These are phyloP conservation scores for Rhagoletis zephyria DNA, from an alignment of 1,140 invertebrate genomes.

Conservation along the genomic window DNA sequence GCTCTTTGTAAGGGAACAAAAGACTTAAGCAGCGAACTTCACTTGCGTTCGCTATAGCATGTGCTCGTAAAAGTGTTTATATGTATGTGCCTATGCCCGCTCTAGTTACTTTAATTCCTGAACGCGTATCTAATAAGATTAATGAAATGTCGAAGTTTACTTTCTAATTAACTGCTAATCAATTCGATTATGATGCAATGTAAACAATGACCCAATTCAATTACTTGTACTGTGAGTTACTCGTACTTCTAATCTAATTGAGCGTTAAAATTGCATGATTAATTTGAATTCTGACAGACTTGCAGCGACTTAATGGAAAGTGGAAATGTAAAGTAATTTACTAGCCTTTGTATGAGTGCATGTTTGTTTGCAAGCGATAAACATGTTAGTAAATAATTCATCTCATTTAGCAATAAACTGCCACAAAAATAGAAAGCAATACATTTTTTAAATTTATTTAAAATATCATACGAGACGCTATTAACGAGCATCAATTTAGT, in stretches of 20 bases:
- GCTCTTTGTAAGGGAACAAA: constrained; percentile 37
- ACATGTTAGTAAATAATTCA: neutral
- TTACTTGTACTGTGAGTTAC: neutral
- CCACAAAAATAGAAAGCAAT: neutral
- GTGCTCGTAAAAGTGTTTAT: neutral
- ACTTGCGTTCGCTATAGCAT: neutral
- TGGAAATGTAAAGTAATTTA: neutral
- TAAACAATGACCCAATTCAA: neutral
- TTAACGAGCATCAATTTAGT: neutral
- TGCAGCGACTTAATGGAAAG: neutral
- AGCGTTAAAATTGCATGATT: neutral
- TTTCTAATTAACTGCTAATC: neutral
- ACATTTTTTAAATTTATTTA: neutral
- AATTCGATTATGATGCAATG: neutral
- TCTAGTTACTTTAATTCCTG: neutral
- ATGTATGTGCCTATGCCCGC: neutral
- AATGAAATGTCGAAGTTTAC: neutral
- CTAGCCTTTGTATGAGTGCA: no score
- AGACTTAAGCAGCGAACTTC: constrained; percentile 61
- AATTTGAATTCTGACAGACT: neutral
- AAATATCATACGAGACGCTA: no score
- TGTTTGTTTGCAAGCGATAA: neutral
- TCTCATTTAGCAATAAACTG: neutral
- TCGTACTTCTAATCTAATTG: neutral
- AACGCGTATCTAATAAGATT: neutral